Conservation (phyloP, 2,113 vertebrate species). For the Speoplatyrhinus poulsoni region DNA sequence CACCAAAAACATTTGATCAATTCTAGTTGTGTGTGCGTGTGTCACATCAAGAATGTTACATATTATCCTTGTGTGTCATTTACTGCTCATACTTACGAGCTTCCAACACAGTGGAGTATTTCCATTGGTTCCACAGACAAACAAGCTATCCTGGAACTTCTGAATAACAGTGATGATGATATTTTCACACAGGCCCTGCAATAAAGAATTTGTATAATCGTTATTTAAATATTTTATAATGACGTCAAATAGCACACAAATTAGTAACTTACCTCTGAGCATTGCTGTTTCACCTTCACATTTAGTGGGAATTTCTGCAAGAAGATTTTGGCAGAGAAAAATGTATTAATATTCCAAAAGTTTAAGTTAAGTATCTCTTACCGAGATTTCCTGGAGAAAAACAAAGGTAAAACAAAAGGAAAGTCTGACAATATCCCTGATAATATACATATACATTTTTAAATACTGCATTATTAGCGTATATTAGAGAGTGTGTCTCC, state of each 20-base stretch:
- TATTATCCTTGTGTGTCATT: no score
- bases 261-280: constrained; percentile 51
- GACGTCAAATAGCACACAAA: not conserved
- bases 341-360: not conserved
- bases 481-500: not conserved
- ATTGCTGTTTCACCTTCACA: constrained; percentile 11
- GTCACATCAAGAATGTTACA: no score
- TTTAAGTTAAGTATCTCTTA: not conserved
- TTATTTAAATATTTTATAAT: not conserved
- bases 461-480: no score
- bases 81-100: constrained; percentile 52
- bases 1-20: no score
- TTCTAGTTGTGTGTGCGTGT: no score
- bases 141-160: constrained; percentile 58
- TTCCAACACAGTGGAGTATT: constrained; percentile 68
- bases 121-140: constrained; percentile 76
- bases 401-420: no score
- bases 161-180: constrained; percentile 73
- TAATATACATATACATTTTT: no score
- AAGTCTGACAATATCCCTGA: no score
- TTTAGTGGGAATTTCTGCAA: constrained; percentile 58
- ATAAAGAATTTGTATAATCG: constrained; percentile 10
- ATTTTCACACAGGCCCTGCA: constrained; percentile 63
- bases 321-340: not conserved
- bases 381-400: no score